These are phyloP conservation scores for Spizella passerina DNA, from an alignment of 2,797 vertebrate species.

Conservation along the genomic window DNA sequence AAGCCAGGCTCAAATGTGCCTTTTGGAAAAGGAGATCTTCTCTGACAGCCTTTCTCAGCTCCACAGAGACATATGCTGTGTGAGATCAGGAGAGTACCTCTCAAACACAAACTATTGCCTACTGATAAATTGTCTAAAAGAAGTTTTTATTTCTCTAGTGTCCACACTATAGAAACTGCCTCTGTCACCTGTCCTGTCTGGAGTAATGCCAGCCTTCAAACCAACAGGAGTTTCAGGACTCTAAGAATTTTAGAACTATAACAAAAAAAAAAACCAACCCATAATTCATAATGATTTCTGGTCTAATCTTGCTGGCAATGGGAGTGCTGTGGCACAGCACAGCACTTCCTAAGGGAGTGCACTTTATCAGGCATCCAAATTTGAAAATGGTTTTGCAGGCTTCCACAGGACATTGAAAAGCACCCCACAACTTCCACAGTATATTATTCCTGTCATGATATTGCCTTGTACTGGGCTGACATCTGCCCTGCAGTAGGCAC, in stretches of 20 bases:
- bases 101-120: not conserved
- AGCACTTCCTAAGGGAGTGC: not conserved
- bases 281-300: not conserved
- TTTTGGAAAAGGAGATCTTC: slow-evolving; percentile 29
- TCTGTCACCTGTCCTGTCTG: not conserved
- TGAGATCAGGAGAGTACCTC: slow-evolving; percentile 14
- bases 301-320: not conserved
- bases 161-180: not conserved
- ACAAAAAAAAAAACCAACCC: not conserved
- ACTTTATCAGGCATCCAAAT: not conserved
- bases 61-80: not conserved
- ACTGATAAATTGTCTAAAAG: not conserved
- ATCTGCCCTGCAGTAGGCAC: not conserved
- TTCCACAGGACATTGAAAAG: not conserved
- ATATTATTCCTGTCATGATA: not conserved
- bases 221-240: not conserved
- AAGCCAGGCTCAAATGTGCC: not conserved
- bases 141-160: not conserved
- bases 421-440: not conserved
- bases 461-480: not conserved
- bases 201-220: not conserved
- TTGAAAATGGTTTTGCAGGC: not conserved
- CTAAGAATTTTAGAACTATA: not conserved
- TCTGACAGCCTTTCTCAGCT: slow-evolving; percentile 43
- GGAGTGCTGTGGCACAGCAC: not conserved